Evolutionary conservation across 2,797 vertebrate genomes (phyloP).

Genomic region (Linurgus olivaceus): DNA sequence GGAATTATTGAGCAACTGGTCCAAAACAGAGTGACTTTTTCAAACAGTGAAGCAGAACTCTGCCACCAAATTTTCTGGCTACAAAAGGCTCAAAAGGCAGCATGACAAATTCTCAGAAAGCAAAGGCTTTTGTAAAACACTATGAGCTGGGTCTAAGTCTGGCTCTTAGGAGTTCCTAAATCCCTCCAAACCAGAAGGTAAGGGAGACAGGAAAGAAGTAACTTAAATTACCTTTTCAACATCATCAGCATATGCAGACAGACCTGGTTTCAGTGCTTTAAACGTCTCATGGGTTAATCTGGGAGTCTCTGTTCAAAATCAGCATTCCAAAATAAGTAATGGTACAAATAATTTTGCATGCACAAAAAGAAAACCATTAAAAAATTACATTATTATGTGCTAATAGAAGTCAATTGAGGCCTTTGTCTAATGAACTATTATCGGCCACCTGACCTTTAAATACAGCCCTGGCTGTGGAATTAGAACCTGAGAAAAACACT

Average conservation of each 20-base stretch:
- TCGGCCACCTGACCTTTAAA: background rate
- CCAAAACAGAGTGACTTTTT: background rate
- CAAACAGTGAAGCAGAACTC: background rate
- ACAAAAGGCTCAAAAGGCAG: background rate
- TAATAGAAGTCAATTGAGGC: background rate
- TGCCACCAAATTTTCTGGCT: background rate
- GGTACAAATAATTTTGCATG: background rate
- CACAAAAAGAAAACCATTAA: constrained; percentile 41
- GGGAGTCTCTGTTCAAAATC: constrained; percentile 78
- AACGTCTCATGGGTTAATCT: constrained; percentile 87
- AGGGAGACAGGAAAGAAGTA: background rate
- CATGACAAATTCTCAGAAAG: background rate
- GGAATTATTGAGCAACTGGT: background rate
- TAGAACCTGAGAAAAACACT: background rate
- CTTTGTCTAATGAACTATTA: background rate
- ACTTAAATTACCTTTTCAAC: constrained; percentile 82
- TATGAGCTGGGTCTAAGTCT: background rate
- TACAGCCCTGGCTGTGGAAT: background rate
- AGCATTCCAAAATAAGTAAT: background rate
- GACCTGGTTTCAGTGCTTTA: constrained; percentile 89
- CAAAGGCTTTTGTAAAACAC: background rate
- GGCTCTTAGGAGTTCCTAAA: background rate
- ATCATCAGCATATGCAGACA: constrained; percentile 91
- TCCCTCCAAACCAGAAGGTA: background rate
- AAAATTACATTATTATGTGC: background rate